Evolutionary conservation across 2,113 vertebrate genomes (phyloP).

Genomic region (Panthera leo): DNA sequence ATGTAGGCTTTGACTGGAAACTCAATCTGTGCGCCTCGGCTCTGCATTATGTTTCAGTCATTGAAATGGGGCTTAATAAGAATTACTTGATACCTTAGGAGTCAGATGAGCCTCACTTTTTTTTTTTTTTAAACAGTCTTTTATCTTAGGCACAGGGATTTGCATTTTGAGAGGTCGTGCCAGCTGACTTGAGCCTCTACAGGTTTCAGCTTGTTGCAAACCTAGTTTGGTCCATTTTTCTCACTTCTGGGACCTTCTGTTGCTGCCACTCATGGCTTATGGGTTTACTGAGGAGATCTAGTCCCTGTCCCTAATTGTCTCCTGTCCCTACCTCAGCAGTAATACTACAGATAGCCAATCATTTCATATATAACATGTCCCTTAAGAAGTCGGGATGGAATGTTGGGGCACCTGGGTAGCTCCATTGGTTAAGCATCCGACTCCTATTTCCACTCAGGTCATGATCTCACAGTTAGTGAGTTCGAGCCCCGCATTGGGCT

Average conservation of each 20-base stretch:
- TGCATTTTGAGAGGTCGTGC: constrained; percentile 46
- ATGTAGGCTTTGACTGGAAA: constrained; percentile 66
- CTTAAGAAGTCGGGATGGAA: not conserved
- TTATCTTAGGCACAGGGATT: constrained; percentile 64
- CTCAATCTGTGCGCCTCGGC: not conserved
- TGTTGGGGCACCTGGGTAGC: too few species aligned
- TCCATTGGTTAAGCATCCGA: too few species aligned
- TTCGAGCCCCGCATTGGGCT: too few species aligned
- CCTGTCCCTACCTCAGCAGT: not conserved
- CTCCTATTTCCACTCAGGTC: too few species aligned
- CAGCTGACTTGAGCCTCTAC: constrained; percentile 48
- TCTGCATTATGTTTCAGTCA: constrained; percentile 47
- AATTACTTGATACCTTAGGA: constrained; percentile 55
- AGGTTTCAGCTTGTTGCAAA: constrained; percentile 52
- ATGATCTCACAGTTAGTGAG: too few species aligned
- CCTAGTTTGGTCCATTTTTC: constrained; percentile 7
- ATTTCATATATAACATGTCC: not conserved
- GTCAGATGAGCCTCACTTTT: not conserved
- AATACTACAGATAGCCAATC: not conserved
- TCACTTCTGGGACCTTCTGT: constrained; percentile 54
- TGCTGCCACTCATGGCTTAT: constrained; percentile 27
- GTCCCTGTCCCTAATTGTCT: not conserved
- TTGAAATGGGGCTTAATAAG: constrained; percentile 59
- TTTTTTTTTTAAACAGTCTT: constrained; percentile 23
- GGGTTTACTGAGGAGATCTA: not conserved